Percentiles rank a stretch among this genome's conserved stretches.
Evolutionary conservation across 2,113 vertebrate genomes (phyloP).

Genomic region (Pseudopodoces humilis): DNA sequence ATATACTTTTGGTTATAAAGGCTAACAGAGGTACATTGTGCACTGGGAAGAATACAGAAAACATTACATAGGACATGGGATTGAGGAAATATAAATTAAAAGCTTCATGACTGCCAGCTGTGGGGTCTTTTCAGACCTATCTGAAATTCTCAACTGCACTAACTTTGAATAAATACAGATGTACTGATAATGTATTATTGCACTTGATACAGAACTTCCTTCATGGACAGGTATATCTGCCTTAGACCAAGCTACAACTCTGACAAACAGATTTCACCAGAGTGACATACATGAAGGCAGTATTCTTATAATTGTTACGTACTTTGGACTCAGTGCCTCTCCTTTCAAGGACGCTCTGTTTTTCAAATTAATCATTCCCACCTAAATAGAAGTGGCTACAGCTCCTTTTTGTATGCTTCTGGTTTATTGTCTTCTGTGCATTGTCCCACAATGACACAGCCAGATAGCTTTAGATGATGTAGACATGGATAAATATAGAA

Average conservation of each 20-base stretch:
- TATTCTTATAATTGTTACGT: not conserved
- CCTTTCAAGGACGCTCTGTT: not conserved
- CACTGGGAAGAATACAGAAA: not conserved
- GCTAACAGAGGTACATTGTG: not conserved
- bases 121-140: not conserved
- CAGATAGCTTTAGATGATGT: not conserved
- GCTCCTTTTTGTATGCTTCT: not conserved
- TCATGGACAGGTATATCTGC: not conserved
- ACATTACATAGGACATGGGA: not conserved
- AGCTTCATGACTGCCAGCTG: not conserved
- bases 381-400: not conserved
- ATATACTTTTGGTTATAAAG: not conserved
- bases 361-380: not conserved
- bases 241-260: not conserved
- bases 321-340: not conserved
- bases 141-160: not conserved
- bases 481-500: not conserved
- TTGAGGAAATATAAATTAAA: not conserved
- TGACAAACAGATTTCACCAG: not conserved
- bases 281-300: not conserved
- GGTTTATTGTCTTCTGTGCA: conserved; percentile 38
- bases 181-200: not conserved
- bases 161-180: not conserved
- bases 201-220: not conserved
- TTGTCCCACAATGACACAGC: not conserved